Conservation (phyloP, 2,113 vertebrate genomes). For the Phodopus roborovskii region DNA sequence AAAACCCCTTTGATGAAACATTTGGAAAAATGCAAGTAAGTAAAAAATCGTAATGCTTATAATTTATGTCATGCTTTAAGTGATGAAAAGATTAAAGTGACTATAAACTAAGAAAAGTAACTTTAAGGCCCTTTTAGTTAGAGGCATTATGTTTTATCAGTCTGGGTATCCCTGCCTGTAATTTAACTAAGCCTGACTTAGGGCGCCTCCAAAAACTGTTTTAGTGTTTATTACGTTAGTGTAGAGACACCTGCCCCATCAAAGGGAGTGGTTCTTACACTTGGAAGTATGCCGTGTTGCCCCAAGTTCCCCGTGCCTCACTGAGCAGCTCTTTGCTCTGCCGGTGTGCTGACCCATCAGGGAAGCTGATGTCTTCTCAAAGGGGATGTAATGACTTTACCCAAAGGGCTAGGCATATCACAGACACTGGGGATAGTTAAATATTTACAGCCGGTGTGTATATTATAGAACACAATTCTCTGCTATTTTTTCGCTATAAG, state of each 20-base stretch:
- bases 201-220: background rate
- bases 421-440: slow-evolving; percentile 7
- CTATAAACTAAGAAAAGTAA: slow-evolving; percentile 19
- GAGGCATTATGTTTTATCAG: slow-evolving; percentile 53
- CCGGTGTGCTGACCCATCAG: background rate
- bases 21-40: slow-evolving; percentile 85
- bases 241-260: background rate
- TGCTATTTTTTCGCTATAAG: background rate
- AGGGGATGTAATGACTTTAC: slow-evolving; percentile 32
- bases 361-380: slow-evolving; percentile 23
- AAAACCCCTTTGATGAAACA: slow-evolving; percentile 83
- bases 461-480: background rate
- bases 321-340: background rate
- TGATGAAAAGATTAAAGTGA: slow-evolving; percentile 55
- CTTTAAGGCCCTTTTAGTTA: slow-evolving; percentile 23
- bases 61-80: slow-evolving; percentile 64
- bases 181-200: background rate
- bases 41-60: slow-evolving; percentile 76
- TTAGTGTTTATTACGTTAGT: slow-evolving; percentile 19
- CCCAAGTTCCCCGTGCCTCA: background rate
- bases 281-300: slow-evolving; percentile 16
- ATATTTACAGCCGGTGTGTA: background rate
- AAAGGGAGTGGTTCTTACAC: background rate
- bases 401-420: background rate
- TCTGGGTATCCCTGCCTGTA: slow-evolving; percentile 31